Evolutionary conservation across 2,888 invertebrate species (phyloP).

Genomic region (Parapristionchus giblindavisi): DNA sequence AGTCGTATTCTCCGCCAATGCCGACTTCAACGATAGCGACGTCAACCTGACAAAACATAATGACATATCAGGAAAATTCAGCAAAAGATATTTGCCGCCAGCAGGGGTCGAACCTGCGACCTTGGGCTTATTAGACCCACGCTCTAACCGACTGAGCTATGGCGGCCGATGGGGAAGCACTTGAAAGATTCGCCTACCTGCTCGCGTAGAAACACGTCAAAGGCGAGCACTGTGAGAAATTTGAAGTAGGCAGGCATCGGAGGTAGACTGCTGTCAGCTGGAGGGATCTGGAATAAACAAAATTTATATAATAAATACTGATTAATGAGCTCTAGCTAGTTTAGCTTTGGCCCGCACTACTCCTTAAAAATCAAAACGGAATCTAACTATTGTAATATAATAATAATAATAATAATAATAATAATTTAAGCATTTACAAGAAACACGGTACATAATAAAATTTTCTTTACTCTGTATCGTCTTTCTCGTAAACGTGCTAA

Average conservation of each 20-base stretch:
- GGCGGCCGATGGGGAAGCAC: constrained; percentile 33
- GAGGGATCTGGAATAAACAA: neutral
- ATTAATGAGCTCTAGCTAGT: too few relatives aligned
- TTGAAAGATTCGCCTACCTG: constrained; percentile 69
- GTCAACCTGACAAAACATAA: constrained; percentile 75
- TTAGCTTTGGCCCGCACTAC: too few relatives aligned
- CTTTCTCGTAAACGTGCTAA: too few relatives aligned
- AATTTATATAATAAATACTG: too few relatives aligned
- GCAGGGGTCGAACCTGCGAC: constrained; percentile 43
- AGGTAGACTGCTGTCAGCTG: constrained; percentile 1
- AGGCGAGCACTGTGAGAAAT: constrained; percentile 90
- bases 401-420: too few relatives aligned
- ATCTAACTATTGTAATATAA: too few relatives aligned
- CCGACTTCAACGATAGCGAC: constrained; percentile 96
- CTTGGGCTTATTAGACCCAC: constrained; percentile 50
- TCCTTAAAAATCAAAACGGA: too few relatives aligned
- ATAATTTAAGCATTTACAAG: too few relatives aligned
- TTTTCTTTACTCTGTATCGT: too few relatives aligned
- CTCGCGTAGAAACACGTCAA: constrained; percentile 84
- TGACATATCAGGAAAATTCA: constrained; percentile 1
- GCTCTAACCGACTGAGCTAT: constrained; percentile 50
- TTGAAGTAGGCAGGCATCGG: constrained; percentile 81
- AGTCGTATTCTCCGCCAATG: constrained; percentile 92
- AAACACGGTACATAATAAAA: too few relatives aligned
- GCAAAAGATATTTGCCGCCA: constrained; percentile 35